These are phyloP conservation scores for Eriosoma lanigerum DNA, from an alignment of 1,140 invertebrate species.

Conservation along the genomic window DNA sequence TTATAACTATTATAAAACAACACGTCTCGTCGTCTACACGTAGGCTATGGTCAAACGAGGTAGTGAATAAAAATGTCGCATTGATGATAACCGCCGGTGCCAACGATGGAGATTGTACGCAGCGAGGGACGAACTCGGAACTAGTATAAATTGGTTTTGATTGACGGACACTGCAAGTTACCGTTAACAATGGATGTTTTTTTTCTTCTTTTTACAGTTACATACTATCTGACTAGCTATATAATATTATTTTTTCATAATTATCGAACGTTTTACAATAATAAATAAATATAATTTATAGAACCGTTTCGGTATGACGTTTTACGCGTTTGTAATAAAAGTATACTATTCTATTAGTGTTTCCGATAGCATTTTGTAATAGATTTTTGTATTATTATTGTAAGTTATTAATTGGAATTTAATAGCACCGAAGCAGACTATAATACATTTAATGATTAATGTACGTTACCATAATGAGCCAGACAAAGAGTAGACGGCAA, in stretches of 20 bases:
- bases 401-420: slow-evolving; percentile 29
- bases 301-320: background rate
- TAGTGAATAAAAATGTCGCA: slow-evolving; percentile 1
- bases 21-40: too few relatives aligned
- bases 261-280: background rate
- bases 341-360: too few relatives aligned
- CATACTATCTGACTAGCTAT: background rate
- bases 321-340: background rate
- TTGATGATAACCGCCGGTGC: background rate
- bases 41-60: too few relatives aligned
- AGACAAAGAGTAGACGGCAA: background rate
- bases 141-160: slow-evolving; percentile 29
- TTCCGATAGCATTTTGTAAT: background rate
- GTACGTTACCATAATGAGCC: background rate
- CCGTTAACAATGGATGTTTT: slow-evolving; percentile 24
- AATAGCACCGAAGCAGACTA: background rate
- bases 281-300: too few relatives aligned
- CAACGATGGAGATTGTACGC: background rate
- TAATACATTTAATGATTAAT: too few relatives aligned
- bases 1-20: too few relatives aligned
- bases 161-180: slow-evolving; percentile 17
- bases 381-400: background rate
- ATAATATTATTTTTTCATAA: background rate
- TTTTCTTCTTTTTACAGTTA: slow-evolving; percentile 8
- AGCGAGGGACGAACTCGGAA: slow-evolving; percentile 1